These are phyloP conservation scores for Vulpes vulpes DNA, from an alignment of 2,113 vertebrate species.

Conservation along the genomic window DNA sequence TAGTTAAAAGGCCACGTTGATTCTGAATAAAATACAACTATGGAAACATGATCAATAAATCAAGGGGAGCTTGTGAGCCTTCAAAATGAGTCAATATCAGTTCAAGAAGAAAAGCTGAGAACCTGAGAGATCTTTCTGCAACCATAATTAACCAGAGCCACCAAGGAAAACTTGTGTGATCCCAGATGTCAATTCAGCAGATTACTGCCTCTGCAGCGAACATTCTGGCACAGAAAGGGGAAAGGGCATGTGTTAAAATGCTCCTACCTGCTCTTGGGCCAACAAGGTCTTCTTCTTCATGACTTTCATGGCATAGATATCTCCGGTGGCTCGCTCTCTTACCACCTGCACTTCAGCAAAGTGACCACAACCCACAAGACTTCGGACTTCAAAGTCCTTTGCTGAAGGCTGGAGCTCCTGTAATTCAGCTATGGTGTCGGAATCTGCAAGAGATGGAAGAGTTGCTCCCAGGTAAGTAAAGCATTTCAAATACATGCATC, in stretches of 20 bases:
- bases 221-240: neutral
- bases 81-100: constrained; percentile 40
- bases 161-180: neutral
- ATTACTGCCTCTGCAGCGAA: neutral
- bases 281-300: constrained; percentile 93
- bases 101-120: constrained; percentile 35
- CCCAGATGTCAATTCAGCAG: neutral
- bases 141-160: neutral
- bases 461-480: constrained; percentile 64
- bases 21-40: constrained; percentile 48
- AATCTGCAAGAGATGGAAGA: constrained; percentile 88
- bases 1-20: constrained; percentile 58
- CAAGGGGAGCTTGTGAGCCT: constrained; percentile 3
- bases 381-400: constrained; percentile 94
- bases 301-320: constrained; percentile 97
- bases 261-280: constrained; percentile 91
- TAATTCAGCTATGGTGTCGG: constrained; percentile 92
- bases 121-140: neutral
- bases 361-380: constrained; percentile 93
- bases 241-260: neutral
- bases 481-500: constrained; percentile 43
- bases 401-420: constrained; percentile 91
- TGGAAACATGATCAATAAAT: constrained; percentile 21
- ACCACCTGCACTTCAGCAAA: constrained; percentile 96
- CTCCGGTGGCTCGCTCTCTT: constrained; percentile 93